Base-by-base conservation (phyloP, 2,113 vertebrate genomes). In the Platichthys flesus region DNA sequence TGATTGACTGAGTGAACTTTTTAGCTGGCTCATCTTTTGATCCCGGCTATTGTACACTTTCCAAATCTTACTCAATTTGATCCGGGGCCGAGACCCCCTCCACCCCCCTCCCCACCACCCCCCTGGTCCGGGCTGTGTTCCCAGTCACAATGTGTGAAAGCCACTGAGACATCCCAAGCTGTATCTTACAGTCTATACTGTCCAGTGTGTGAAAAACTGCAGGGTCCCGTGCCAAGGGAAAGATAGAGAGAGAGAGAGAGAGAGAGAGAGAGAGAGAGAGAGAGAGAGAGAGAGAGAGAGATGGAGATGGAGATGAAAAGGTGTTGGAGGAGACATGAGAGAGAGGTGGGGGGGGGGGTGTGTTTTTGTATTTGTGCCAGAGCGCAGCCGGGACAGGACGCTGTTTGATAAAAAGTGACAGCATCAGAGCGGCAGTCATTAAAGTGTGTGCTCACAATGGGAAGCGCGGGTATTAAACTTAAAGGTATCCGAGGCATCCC, bases 191-290 rank as follows among this genome's bases (percentile, higher is more conserved):
- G 9, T 10, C 10, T 42, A 10, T 13, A 42, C 40, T 74, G 75
- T 61, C 55, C 75, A 42, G 59, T 68, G 58, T 76, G 82, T 76
- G 77, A 86, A 81, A 88, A 88, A 79, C 74, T 84, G 87, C 82
- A 82, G 67, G 64, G 73, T 76, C 51, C 67, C 71, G 71, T 61
- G 66, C 86, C 77, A 81, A 75, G 63, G 64, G n/a, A 82, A 58
- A 62, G 54, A 85, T 23, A 71, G 55, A 69, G 71, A 54, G 23
- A 31, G 67, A 31, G 55, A 49, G 57, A 23, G 56, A 16, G 57
- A 18, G 26, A n/a, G 65, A 37, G 31, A 28, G 40, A 49, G 10
- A 69, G 58, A 28, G 37, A n/a, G n/a, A n/a, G n/a, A n/a, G n/a
- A n/a, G n/a, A n/a, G n/a, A n/a, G n/a, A n/a, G n/a, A n/a, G n/a